Percentiles rank a stretch among this genome's conserved stretches.
Evolutionary conservation across 2,888 invertebrate species (phyloP).

Genomic region (Dromius quadrimaculatus): DNA sequence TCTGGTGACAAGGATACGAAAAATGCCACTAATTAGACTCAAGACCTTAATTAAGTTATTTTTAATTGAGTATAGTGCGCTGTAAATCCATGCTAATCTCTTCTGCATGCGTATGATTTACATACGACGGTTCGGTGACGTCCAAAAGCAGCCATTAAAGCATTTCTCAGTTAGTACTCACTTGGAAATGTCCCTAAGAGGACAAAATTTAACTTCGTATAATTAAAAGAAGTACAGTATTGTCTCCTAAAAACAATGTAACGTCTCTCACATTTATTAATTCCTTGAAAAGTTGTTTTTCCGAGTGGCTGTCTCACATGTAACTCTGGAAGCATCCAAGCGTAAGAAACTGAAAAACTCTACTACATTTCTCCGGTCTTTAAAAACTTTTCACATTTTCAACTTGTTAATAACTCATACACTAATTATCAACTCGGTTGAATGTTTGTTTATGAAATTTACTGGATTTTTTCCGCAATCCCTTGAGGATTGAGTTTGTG

Average conservation of each 20-base stretch:
- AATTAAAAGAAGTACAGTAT: constrained; percentile 17
- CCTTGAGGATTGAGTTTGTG: constrained; percentile 3
- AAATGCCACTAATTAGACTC: constrained; percentile 72
- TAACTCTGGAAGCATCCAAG: background rate
- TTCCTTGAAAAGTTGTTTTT: constrained; percentile 44
- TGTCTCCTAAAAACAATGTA: constrained; percentile 37
- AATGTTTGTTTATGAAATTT: constrained; percentile 23
- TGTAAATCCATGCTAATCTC: constrained; percentile 57
- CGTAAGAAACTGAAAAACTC: background rate
- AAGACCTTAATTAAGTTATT: constrained; percentile 77
- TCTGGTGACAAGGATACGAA: constrained; percentile 55
- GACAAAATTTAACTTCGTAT: background rate
- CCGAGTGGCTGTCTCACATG: constrained; percentile 26
- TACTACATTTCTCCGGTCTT: background rate
- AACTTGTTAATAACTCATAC: constrained; percentile 10
- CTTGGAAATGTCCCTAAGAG: too few species aligned
- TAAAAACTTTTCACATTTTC: background rate
- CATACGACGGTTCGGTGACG: too few species aligned
- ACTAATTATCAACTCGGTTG: constrained; percentile 7
- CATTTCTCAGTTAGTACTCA: too few species aligned
- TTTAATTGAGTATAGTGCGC: constrained; percentile 71
- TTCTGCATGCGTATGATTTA: constrained; percentile 31
- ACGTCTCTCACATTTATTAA: constrained; percentile 50
- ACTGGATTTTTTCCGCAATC: background rate
- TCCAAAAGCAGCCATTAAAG: too few species aligned